phyloP scores from a whole-genome alignment of 2,797 vertebrate genomes.

The Sebastes nivosus region DNA sequence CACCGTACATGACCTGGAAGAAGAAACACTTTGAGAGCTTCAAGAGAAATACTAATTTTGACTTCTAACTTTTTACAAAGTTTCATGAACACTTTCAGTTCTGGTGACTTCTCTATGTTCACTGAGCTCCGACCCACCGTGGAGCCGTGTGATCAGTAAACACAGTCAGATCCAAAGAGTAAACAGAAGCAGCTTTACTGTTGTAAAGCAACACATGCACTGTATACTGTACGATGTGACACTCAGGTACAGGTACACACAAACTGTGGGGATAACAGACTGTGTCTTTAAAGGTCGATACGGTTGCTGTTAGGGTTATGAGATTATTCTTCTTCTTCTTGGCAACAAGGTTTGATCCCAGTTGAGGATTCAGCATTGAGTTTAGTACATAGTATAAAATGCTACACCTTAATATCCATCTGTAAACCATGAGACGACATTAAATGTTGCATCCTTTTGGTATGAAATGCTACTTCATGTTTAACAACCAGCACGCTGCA shows the following conservation, averaged over 20 bases:
- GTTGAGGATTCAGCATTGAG: neutral
- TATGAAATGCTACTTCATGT: neutral
- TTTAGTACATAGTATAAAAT: neutral
- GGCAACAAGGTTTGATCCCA: neutral
- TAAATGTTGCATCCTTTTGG: neutral
- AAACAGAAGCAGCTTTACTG: constrained; percentile 45
- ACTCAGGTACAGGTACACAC: neutral
- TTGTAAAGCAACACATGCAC: constrained; percentile 7
- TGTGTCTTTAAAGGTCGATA: neutral
- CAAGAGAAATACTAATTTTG: neutral
- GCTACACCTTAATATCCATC: neutral
- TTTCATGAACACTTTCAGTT: too few relatives aligned
- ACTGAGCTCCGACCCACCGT: constrained; percentile 6
- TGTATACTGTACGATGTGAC: neutral
- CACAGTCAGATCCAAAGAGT: constrained; percentile 26
- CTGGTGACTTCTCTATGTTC: neutral
- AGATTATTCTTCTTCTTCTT: neutral
- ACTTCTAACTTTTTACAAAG: neutral
- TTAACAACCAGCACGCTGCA: neutral
- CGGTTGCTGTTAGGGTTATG: neutral
- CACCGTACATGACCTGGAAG: constrained; percentile 94
- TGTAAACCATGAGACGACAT: neutral
- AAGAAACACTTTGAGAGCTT: neutral
- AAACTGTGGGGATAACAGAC: neutral
- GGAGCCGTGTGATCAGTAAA: constrained; percentile 44